Conservation (phyloP, 2,888 invertebrate species). For the Formica aserva region DNA sequence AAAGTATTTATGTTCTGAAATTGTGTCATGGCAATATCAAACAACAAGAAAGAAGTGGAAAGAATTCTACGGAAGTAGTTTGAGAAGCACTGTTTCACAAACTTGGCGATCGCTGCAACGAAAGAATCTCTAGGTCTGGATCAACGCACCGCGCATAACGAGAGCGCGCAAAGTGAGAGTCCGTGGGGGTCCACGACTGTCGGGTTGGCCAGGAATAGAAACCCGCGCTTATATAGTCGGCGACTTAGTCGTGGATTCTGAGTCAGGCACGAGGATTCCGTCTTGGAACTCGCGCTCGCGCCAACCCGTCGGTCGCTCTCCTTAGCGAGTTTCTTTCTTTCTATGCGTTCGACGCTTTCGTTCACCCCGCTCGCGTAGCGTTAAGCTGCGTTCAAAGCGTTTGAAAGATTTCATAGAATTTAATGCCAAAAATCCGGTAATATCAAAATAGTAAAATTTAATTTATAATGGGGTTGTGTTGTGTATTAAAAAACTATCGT, state of each 20-base stretch:
- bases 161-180: conserved; percentile 64
- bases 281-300: conserved; percentile 63
- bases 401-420: conserved; percentile 30
- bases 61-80: conserved; percentile 2
- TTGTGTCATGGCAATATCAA: background rate
- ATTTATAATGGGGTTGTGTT: background rate
- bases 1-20: conserved; percentile 9
- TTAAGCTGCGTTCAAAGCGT: conserved; percentile 62
- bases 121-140: conserved; percentile 38
- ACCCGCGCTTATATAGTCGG: conserved; percentile 71
- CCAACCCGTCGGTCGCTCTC: conserved; percentile 41
- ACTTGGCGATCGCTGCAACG: background rate
- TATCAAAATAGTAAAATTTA: background rate
- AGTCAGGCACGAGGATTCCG: conserved; percentile 73
- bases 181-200: conserved; percentile 74
- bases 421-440: background rate
- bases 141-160: conserved; percentile 56
- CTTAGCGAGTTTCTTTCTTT: conserved; percentile 49
- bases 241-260: conserved; percentile 71
- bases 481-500: background rate
- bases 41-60: background rate
- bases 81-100: conserved; percentile 28
- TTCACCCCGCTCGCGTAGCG: conserved; percentile 47
- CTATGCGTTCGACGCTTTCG: conserved; percentile 47
- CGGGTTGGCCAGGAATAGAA: conserved; percentile 75